Percentiles rank a stretch among this genome's conserved stretches.
These are phyloP conservation scores for Xestia c-nigrum DNA, from an alignment of 2,888 invertebrate species.

Conservation along the genomic window DNA sequence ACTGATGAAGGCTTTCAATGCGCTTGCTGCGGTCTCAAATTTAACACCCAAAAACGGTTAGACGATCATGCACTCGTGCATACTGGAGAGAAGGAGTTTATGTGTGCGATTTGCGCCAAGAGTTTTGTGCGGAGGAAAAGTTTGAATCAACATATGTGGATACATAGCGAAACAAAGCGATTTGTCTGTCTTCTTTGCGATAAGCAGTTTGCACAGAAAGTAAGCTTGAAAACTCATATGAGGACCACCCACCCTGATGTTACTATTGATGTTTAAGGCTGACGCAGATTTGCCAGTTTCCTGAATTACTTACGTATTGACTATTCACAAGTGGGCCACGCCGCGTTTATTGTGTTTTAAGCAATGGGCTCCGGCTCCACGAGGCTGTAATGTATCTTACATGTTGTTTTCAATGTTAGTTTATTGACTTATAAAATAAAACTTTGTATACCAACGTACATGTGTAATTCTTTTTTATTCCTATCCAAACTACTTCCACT, in stretches of 20 bases:
- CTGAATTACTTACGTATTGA: not conserved
- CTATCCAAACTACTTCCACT: not conserved
- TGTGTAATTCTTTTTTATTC: not conserved
- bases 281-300: not conserved
- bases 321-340: too few species aligned
- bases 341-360: conserved; percentile 1
- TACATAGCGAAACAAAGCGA: conserved; percentile 81
- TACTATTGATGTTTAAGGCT: conserved; percentile 48
- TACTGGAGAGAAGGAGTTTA: conserved; percentile 85
- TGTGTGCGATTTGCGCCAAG: conserved; percentile 87
- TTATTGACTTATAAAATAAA: conserved; percentile 31
- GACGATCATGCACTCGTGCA: conserved; percentile 87
- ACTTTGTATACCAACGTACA: conserved; percentile 8
- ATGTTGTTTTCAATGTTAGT: not conserved
- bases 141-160: conserved; percentile 85
- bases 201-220: conserved; percentile 84
- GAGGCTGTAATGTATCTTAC: not conserved
- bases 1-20: conserved; percentile 79
- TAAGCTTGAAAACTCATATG: conserved; percentile 82
- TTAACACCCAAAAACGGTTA: conserved; percentile 73
- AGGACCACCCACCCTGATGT: conserved; percentile 78
- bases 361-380: not conserved
- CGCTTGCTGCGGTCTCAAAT: conserved; percentile 80
- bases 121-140: conserved; percentile 87
- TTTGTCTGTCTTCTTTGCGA: conserved; percentile 80